Base-by-base conservation (phyloP, 1,140 invertebrate species). In the Paraescarpia echinospica region DNA sequence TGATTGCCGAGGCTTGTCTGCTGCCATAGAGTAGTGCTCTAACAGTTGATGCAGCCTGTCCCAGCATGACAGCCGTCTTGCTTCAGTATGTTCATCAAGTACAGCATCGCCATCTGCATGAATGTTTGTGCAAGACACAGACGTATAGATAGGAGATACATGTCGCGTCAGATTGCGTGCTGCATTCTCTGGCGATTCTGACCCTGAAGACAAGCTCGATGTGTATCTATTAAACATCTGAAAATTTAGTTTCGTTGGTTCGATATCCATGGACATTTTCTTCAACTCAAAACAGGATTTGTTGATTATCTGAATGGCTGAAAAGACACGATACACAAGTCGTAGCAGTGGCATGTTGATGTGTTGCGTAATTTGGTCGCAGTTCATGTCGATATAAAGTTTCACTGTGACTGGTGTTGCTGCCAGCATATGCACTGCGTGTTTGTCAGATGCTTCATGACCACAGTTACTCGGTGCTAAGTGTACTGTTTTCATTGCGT, bases 291-390 rank as follows among this genome's bases (percentile, higher is more conserved):
- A 97, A 95, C 98, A 98, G 1, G 98, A 99, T 95, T 99, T 98
- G 95, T 98, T 98, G 5, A 99, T 98, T 96, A 99, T 99, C 96
- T 99, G 98, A 96, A 99, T 99, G 98, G 99, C 99, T 93, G 98
- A 99, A 94, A 98, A 98, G 94, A 99, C 99, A 96, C 99, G 99
- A 96, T 99, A 98, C 77, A 99, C 96, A 34, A 99, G 96, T 92
- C 99, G 96, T 34, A 99, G 96, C 88, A 99, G 96, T 0, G 99
- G 98, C 98, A 99, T 99, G 95, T 99, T 99, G 12, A 98, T 97
- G 97, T 97, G 95, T 59, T 96, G 96, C 14, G 95, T 95, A 34
- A 96, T 94, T 34, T 94, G 93, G 27, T 95, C 93, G 93, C 94
- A 94, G 91, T 95, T 95, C 9, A 96, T 94, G 91, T 95, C 93